A percentile compares a stretch with the other conserved stretches of the same genome.
Evolutionary conservation across 2,888 invertebrate genomes (phyloP).

Genomic region (Conus canariensis): DNA sequence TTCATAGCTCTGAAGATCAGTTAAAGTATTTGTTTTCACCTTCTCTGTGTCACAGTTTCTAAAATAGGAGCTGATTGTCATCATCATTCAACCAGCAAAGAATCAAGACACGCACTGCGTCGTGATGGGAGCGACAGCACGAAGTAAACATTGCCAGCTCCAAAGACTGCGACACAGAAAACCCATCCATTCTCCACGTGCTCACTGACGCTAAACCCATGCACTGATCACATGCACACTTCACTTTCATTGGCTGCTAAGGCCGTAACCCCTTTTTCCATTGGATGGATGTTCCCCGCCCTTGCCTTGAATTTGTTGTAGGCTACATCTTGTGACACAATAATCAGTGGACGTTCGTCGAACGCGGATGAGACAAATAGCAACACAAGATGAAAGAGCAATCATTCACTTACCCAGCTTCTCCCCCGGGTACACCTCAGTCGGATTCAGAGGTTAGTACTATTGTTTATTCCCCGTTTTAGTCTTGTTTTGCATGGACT

Average conservation of each 20-base stretch:
- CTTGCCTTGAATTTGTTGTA: constrained; percentile 58
- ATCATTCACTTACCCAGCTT: constrained; percentile 50
- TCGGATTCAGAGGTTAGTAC: constrained; percentile 53
- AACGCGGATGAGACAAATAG: constrained; percentile 32
- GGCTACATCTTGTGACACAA: constrained; percentile 36
- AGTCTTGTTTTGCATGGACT: neutral
- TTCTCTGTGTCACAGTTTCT: constrained; percentile 20
- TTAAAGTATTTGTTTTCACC: neutral
- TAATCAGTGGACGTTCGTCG: constrained; percentile 34
- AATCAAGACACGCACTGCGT: constrained; percentile 19
- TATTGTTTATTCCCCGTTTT: neutral
- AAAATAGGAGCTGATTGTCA: constrained; percentile 37
- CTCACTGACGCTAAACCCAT: constrained; percentile 57
- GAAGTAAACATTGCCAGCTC: constrained; percentile 54
- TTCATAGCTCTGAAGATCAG: neutral
- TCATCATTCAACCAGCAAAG: constrained; percentile 25
- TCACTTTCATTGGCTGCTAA: constrained; percentile 63
- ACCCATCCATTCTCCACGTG: constrained; percentile 62
- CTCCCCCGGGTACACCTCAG: constrained; percentile 55
- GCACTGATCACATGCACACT: constrained; percentile 63
- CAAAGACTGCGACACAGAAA: constrained; percentile 46
- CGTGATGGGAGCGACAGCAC: constrained; percentile 32
- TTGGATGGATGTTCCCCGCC: constrained; percentile 67
- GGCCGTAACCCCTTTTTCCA: constrained; percentile 63
- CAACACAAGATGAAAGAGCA: constrained; percentile 47